Base-by-base conservation (phyloP, 2,797 vertebrate genomes). In the Sebastes paucispinis region DNA sequence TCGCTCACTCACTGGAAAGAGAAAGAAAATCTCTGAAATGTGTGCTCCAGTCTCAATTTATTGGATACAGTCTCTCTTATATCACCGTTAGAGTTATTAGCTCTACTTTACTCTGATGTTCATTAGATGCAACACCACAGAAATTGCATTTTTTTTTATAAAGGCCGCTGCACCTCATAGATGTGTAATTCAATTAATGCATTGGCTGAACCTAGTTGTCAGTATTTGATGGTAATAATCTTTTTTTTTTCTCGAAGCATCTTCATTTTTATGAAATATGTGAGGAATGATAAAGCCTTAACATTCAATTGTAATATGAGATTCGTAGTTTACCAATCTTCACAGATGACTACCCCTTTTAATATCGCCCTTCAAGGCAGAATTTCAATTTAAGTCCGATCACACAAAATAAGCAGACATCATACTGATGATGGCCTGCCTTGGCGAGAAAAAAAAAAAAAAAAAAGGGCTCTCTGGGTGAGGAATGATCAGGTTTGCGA, bases 401-500 rank as follows among this genome's bases (percentile, higher is more conserved):
- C 87, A 82, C 55, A 77, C 67, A 89, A 82, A 92, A 89, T 87
- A 91, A 92, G 73, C 83, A 88, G 86, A 82, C 85, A 69, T 85
- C 87, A 84, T 76, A 77, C 81, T 73, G 78, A 90, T 87, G 81
- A 90, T 79, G 81, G 67, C 78, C 67, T 68, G 73, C 79, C 71
- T 69, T 55, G 16, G 67, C 20, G 22, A 70, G 14, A 73, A 75
- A 52, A 60, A 74, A 70, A 63, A 69, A 63, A 69, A 73, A 65
- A 73, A 60, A 79, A 57, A 80, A 57, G 12, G 55, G 80, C 83
- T 69, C 81, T 64, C 81, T 64, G 82, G 76, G 78, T 91, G 91
- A 92, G 86, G 83, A 92, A 93, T 89, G 76, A 96, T 96, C 90
- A 93, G 92, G 93, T 95, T 94, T 93, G 95, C 92, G 95, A 97